These are phyloP conservation scores for Eupithecia inturbata DNA, from an alignment of 2,888 invertebrate species.

Conservation along the genomic window DNA sequence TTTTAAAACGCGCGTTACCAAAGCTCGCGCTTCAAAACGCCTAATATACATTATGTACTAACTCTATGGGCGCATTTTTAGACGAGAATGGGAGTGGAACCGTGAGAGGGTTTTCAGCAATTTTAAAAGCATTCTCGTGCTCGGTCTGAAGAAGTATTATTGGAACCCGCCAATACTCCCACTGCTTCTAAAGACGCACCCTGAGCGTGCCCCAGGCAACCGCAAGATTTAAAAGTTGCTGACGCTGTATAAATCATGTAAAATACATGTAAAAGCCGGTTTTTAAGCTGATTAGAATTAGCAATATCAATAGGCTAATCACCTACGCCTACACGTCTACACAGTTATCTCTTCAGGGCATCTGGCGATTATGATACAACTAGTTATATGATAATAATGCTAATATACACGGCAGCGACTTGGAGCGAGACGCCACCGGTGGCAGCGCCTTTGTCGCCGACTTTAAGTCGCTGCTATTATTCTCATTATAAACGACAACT, in stretches of 20 bases:
- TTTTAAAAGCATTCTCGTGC: neutral
- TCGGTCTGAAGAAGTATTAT: neutral
- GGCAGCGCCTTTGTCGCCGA: neutral
- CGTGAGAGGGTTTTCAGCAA: neutral
- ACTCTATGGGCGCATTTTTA: neutral
- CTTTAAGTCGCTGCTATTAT: neutral
- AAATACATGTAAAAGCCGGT: neutral
- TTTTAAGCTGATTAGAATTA: slow-evolving; percentile 9
- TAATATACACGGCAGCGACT: neutral
- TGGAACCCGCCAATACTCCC: neutral
- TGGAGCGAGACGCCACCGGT: neutral
- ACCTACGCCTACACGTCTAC: slow-evolving; percentile 60
- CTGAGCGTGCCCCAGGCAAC: neutral
- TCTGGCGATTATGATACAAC: slow-evolving; percentile 65
- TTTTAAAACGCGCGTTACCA: neutral
- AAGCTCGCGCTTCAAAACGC: too few species aligned
- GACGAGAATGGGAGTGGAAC: neutral
- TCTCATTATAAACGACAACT: neutral
- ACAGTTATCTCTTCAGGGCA: slow-evolving; percentile 57
- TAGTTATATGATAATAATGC: slow-evolving; percentile 52
- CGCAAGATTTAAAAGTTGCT: neutral
- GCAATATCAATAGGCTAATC: slow-evolving; percentile 11
- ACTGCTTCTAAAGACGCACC: neutral
- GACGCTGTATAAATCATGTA: neutral
- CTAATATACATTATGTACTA: neutral